Base-by-base conservation (phyloP, 2,797 vertebrate genomes). In the Oophaga sylvatica region DNA sequence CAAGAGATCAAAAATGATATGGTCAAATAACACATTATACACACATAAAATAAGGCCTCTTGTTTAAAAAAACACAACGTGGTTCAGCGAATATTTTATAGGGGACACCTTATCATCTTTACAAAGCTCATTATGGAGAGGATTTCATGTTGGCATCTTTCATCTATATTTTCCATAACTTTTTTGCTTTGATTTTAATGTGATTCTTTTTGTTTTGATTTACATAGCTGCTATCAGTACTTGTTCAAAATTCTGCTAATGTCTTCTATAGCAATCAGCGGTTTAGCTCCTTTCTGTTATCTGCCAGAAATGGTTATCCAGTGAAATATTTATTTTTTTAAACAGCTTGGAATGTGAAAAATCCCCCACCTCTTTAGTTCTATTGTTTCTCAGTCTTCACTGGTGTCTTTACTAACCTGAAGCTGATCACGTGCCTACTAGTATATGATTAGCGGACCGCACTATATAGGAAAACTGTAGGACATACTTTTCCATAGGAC, bases 1-100 rank as follows among this genome's bases (percentile, higher is more conserved):
- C 80, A 26, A 10, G 7, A 67, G 19, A 81, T 48, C 60, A 81
- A 63, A 57, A 81, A 45, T 81, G 59, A 41, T 63, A 26, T 81
- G 13, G 79, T 45, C 19, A 41, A 53, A 76, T n/a, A 53, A 15
- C 41, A 48, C 73, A 76, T 76, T 2, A 26, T 56, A 20, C 71
- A 45, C 2, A 48, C 45, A 73, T 20, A 35, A 1, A 45, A 4
- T 22, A 16, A 70, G 67, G 35, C 3, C 35, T 59, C 57, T 15
- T 59, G 13, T 17, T 71, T 1, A 35, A 9, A 71, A 71, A 35
- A 26, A 68, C 3, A 65, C 67, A 70, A 70, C 17, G 13, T 71
- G 70, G 16, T 71, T 17, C 17, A 67, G 65, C 3, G 65, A 26
- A 26, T 67, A 67, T 29, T 67, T 12, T 67, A 1, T 67, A 3